Conservation (phyloP, 2,113 vertebrate genomes). For the Sylvietta virens region DNA sequence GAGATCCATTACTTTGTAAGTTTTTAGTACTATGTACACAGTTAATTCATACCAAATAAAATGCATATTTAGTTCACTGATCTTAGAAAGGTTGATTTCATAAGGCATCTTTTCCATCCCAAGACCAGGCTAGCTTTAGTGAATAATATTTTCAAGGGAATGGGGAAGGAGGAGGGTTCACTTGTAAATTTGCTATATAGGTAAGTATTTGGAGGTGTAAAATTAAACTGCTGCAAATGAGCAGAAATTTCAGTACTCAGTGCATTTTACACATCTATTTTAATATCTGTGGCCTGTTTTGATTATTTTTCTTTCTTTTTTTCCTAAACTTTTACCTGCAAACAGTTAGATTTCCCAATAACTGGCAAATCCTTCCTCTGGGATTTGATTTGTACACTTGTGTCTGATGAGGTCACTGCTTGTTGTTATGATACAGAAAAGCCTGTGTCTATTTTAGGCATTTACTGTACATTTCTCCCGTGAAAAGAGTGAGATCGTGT, state of each 20-base stretch:
- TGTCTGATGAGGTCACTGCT: slow-evolving; percentile 91
- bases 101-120: slow-evolving; percentile 32
- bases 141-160: neutral
- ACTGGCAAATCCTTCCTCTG: slow-evolving; percentile 74
- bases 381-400: slow-evolving; percentile 83
- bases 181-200: slow-evolving; percentile 28
- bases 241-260: slow-evolving; percentile 77
- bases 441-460: slow-evolving; percentile 99
- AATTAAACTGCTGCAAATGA: slow-evolving; percentile 71
- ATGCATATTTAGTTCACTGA: neutral
- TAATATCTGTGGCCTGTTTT: slow-evolving; percentile 68
- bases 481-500: slow-evolving; percentile 98
- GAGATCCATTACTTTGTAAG: neutral
- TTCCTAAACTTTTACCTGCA: slow-evolving; percentile 65
- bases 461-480: slow-evolving; percentile 99
- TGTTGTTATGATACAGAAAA: slow-evolving; percentile 99
- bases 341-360: slow-evolving; percentile 76
- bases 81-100: slow-evolving; percentile 5
- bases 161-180: neutral
- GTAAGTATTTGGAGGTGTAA: slow-evolving; percentile 74
- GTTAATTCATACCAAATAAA: neutral
- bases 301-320: slow-evolving; percentile 63
- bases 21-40: neutral
- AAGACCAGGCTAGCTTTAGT: slow-evolving; percentile 82
- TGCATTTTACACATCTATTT: slow-evolving; percentile 62